Evolutionary conservation across 2,888 invertebrate species (phyloP), one percentile per base, ranked within the genome.

Genomic region (Trypoxylon attenuatum): DNA sequence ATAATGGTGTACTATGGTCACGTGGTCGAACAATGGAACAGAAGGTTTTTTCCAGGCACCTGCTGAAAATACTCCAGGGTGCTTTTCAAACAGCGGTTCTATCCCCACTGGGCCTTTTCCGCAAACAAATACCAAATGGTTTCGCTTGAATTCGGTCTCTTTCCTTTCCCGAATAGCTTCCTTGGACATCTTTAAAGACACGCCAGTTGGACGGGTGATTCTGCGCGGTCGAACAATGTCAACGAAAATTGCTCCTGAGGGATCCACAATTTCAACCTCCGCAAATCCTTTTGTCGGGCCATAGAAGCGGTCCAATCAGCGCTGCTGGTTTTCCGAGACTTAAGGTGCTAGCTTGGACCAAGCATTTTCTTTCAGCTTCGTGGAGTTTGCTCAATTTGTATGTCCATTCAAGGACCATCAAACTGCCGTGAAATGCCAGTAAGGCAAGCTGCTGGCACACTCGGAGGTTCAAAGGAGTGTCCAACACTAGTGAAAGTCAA

Each of bases 241-340:
- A 42, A 38, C 10, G 33, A 41, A 51, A 39, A 70, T 70, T 63
- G 56, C 50, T 25, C 67, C 23, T 59, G 33, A n/a, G 67, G 51
- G 69, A 60, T 33, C 51, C 39, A 57, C 67, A 63, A 54, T 57
- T 56, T 63, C 60, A 47, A 67, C 55, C 66, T 66, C 38, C 19
- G 42, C 21, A 51, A 66, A 59, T 47, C 52, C 55, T 41, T 43
- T 51, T 43, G 49, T 29, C 23, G 55, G 41, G 29, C 45, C 42
- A 41, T 58, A 53, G 52, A 55, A 58, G 43, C 57, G 56, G 49
- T 63, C 51, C 67, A 63, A 67, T 69, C 63, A 69, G 22, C 21
- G 50, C 50, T 19, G 19, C 46, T 46, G 49, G 42, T 46, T 38
- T 29, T 46, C 19, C 13, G 21, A 16, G 15, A 16, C 54, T 43